phyloP scores from a whole-genome alignment of 2,113 vertebrate species.

The Dromiciops gliroides region DNA sequence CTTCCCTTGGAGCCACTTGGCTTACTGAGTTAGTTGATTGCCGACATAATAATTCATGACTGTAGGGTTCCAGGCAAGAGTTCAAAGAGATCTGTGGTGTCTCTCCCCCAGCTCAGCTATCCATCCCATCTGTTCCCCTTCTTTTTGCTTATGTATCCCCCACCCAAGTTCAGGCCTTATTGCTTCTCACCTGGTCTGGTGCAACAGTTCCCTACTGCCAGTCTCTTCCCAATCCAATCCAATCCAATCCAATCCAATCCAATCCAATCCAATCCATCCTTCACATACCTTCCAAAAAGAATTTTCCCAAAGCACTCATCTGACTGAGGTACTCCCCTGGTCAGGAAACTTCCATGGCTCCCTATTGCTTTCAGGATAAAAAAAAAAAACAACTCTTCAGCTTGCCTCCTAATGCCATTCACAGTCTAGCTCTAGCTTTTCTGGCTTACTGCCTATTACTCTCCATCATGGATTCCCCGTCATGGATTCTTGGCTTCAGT shows the following conservation, averaged over 20 bases:
- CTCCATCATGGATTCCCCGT: not conserved
- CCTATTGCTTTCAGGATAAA: not conserved
- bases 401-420: not conserved
- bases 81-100: not conserved
- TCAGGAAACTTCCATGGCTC: not conserved
- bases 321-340: not conserved
- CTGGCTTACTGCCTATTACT: not conserved
- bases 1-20: conserved; percentile 52
- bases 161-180: not conserved
- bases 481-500: not conserved
- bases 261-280: not conserved
- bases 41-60: not conserved
- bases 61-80: conserved; percentile 29
- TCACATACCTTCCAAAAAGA: not conserved
- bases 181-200: not conserved
- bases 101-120: not conserved
- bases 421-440: not conserved
- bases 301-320: not conserved
- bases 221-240: not conserved
- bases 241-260: not conserved
- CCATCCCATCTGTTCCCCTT: not conserved
- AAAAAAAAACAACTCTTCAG: not conserved
- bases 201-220: not conserved
- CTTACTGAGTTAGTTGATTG: conserved; percentile 17
- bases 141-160: conserved; percentile 4